Base-by-base conservation (phyloP, 2,888 invertebrate genomes). In the Scaptomyza tumidula region DNA sequence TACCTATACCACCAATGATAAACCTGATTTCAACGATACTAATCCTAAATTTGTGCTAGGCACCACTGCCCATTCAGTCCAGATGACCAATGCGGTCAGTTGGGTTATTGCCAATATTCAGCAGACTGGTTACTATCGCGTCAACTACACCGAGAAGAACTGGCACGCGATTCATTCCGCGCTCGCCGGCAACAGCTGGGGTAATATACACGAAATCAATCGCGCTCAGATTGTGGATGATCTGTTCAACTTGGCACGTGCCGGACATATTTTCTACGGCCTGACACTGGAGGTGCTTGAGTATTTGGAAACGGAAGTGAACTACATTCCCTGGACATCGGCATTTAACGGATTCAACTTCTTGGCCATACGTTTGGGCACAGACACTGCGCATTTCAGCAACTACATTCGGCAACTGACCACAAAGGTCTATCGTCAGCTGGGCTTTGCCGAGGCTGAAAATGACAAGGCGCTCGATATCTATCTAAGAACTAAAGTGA, bases 151-250 rank as follows among this genome's bases (percentile, higher is more conserved):
- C 41, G 80, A 80, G 0, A 86, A 86, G 0, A 95, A 95, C 87
- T 96, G 96, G 96, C 76, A 86, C 55, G 76, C 65, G 4, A 90
- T 91, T n/a, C 89, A 82, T 29, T 16, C 61, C 0, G 75, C 80
- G 0, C 53, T 80, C 5, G 0, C 31, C 0, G 19, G 41, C 3
- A 39, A 14, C 6, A 77, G 85, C 7, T 91, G 89, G 86, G 61
- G 80, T 37, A 77, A 57, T 3, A 95, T 97, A 54, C 93, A 95
- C 73, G 93, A 94, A 45, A 90, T 95, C 11, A 96, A 96, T 90
- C 93, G 95, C 79, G 97, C 96, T 4, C 96, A 97, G 92, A 93
- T 96, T 27, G 94, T 98, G 11, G 96, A 98, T 83, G 98, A 98
- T 90, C 93, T 95, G 1, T 93, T 96, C 78, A 95, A 95, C 91